A percentile compares a stretch with the other conserved stretches of the same genome.
These are phyloP conservation scores for Aphelocoma coerulescens DNA, from an alignment of 2,113 vertebrate species.

Conservation along the genomic window DNA sequence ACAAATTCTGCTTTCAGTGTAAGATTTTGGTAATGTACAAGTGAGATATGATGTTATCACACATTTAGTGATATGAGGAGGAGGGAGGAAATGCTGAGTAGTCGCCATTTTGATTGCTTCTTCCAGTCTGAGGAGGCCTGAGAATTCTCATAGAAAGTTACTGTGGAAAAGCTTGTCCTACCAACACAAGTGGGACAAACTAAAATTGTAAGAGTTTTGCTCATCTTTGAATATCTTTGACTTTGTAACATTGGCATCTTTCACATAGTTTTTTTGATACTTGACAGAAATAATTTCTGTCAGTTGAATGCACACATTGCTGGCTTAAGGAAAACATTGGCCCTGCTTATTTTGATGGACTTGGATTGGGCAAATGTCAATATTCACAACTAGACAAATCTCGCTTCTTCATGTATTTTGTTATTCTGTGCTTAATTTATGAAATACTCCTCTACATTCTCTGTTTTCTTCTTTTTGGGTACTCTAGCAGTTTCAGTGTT, in stretches of 20 bases:
- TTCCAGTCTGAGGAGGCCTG: not conserved
- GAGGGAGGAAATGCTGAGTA: not conserved
- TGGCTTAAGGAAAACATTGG: not conserved
- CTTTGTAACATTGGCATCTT: not conserved
- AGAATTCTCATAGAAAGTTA: not conserved
- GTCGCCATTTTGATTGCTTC: not conserved
- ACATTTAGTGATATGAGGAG: not conserved
- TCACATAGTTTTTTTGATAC: not conserved
- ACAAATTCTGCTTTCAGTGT: not conserved
- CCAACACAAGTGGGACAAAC: not conserved
- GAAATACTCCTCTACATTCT: not conserved
- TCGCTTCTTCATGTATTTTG: not conserved
- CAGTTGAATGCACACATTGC: not conserved
- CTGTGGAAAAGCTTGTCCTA: not conserved
- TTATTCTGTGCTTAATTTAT: not conserved
- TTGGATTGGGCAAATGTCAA: not conserved
- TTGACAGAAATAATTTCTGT: not conserved
- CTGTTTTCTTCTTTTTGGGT: not conserved
- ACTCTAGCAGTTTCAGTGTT: not conserved
- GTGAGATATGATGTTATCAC: not conserved
- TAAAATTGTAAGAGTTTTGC: not conserved
- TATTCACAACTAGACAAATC: not conserved
- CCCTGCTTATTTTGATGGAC: not conserved
- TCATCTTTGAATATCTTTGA: not conserved
- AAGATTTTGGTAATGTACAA: not conserved